Conservation (phyloP, 2,888 invertebrate species). For the Notocelia uddmanniana region DNA sequence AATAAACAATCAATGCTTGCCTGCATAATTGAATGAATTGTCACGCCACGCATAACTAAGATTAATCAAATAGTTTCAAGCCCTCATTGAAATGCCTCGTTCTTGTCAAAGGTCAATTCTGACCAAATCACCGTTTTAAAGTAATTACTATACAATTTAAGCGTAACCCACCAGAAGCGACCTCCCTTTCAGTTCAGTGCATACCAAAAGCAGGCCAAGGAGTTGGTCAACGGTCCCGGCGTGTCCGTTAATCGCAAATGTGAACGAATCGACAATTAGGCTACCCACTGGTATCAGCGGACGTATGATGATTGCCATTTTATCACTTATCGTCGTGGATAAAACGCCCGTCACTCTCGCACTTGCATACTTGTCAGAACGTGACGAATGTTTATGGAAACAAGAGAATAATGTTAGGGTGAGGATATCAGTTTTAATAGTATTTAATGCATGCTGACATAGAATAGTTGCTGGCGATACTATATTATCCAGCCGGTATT, state of each 20-base stretch:
- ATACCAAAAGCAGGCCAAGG: conserved; percentile 43
- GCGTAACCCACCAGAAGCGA: conserved; percentile 40
- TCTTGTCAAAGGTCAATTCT: conserved; percentile 28
- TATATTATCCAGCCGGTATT: too few species aligned
- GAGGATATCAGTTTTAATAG: too few species aligned
- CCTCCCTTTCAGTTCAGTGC: conserved; percentile 40
- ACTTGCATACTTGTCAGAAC: too few species aligned
- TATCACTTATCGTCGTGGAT: too few species aligned
- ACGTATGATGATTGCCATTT: too few species aligned
- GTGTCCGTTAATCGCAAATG: conserved; percentile 26
- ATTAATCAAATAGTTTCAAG: neutral
- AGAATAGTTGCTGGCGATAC: too few species aligned
- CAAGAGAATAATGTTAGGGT: too few species aligned
- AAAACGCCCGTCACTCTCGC: too few species aligned
- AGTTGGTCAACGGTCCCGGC: conserved; percentile 32
- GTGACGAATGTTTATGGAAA: neutral
- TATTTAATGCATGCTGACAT: too few species aligned
- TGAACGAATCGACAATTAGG: conserved; percentile 29
- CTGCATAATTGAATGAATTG: conserved; percentile 10
- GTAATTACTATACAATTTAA: conserved; percentile 28
- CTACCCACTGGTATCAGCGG: conserved; percentile 14
- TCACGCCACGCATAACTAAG: neutral
- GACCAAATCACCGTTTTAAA: conserved; percentile 23
- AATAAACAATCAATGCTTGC: neutral
- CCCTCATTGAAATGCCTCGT: neutral